Evolutionary conservation across 2,888 invertebrate genomes (phyloP).

Genomic region (Allophyes oxyacanthae): DNA sequence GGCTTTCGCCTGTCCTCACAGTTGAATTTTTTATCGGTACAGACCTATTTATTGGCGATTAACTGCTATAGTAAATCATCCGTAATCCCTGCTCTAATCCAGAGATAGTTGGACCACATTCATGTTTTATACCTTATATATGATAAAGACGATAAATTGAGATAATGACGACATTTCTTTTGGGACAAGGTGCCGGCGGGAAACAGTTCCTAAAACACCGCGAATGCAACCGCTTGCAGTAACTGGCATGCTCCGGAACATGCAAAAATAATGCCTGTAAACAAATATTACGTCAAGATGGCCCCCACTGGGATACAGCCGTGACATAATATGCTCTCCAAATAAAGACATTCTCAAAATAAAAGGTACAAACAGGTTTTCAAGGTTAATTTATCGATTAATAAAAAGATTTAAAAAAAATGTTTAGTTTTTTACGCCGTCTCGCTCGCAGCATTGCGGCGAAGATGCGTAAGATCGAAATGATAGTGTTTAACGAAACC

Average conservation of each 20-base stretch:
- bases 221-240: slow-evolving; percentile 33
- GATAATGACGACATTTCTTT: slow-evolving; percentile 63
- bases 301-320: slow-evolving; percentile 71
- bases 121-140: slow-evolving; percentile 57
- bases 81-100: slow-evolving; percentile 66
- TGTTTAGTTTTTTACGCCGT: slow-evolving; percentile 75
- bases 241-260: slow-evolving; percentile 27
- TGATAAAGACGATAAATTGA: slow-evolving; percentile 64
- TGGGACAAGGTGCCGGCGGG: slow-evolving; percentile 42
- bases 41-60: slow-evolving; percentile 59
- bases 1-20: slow-evolving; percentile 17
- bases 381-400: slow-evolving; percentile 22
- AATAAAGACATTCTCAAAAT: slow-evolving; percentile 8
- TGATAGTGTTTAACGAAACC: slow-evolving; percentile 72
- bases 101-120: slow-evolving; percentile 59
- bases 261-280: slow-evolving; percentile 40
- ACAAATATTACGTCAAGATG: slow-evolving; percentile 58
- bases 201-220: slow-evolving; percentile 51
- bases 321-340: slow-evolving; percentile 37
- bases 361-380: slow-evolving; percentile 21
- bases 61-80: slow-evolving; percentile 60
- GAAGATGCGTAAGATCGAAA: slow-evolving; percentile 73
- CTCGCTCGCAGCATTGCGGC: slow-evolving; percentile 68
- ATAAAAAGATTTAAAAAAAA: slow-evolving; percentile 53
- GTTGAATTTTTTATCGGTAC: slow-evolving; percentile 45